These are phyloP conservation scores for Eilema griseolum DNA, from an alignment of 2,888 invertebrate species.

Conservation along the genomic window DNA sequence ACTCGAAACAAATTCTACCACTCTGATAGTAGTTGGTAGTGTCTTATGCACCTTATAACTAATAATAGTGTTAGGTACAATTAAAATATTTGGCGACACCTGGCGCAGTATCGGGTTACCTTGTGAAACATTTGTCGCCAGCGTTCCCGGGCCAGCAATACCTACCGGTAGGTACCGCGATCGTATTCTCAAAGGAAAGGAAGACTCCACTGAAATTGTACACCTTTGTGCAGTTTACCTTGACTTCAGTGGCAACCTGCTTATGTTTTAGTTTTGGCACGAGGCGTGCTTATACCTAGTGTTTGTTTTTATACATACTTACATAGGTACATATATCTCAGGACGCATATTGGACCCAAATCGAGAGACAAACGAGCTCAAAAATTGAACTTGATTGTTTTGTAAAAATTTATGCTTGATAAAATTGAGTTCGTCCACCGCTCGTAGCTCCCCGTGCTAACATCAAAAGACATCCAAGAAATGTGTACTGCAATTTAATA, in stretches of 20 bases:
- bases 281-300: conserved; percentile 14
- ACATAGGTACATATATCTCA: background rate
- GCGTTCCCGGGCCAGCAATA: conserved; percentile 66
- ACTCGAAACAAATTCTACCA: too few species aligned
- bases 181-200: conserved; percentile 33
- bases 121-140: conserved; percentile 76
- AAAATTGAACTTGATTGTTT: too few species aligned
- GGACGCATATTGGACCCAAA: too few species aligned
- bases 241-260: conserved; percentile 33
- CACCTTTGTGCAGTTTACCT: conserved; percentile 48
- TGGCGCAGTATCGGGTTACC: conserved; percentile 73
- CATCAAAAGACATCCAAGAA: too few species aligned
- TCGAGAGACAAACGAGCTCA: too few species aligned
- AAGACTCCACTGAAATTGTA: conserved; percentile 64
- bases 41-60: background rate
- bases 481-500: too few species aligned
- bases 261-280: conserved; percentile 20
- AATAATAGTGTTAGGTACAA: background rate
- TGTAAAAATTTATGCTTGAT: too few species aligned
- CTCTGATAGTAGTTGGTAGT: too few species aligned
- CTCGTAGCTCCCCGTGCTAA: too few species aligned
- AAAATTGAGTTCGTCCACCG: too few species aligned
- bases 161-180: conserved; percentile 17
- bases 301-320: background rate
- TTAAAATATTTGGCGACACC: conserved; percentile 61